Percentiles rank a stretch among this genome's conserved stretches.
These are phyloP conservation scores for Coremacera marginata DNA, from an alignment of 2,888 invertebrate genomes.

Conservation along the genomic window DNA sequence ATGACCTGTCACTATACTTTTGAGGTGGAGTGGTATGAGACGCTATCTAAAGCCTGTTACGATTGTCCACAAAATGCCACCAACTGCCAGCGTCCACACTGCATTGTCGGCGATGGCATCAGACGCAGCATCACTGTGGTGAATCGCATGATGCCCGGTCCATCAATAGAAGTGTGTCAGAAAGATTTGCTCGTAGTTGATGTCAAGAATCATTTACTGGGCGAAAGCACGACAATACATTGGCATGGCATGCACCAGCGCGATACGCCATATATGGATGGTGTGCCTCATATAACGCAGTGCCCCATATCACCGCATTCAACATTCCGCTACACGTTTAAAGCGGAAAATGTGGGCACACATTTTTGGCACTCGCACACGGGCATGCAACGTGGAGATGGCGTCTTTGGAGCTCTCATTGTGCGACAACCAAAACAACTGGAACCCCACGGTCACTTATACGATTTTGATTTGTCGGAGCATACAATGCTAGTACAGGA, in stretches of 20 bases:
- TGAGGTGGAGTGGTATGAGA: slow-evolving; percentile 81
- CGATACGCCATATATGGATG: slow-evolving; percentile 88
- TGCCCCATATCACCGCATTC: slow-evolving; percentile 84
- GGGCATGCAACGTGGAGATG: slow-evolving; percentile 89
- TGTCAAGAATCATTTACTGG: slow-evolving; percentile 82
- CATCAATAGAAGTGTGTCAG: slow-evolving; percentile 86
- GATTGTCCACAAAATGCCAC: slow-evolving; percentile 81
- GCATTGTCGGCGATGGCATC: slow-evolving; percentile 86
- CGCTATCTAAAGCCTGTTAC: slow-evolving; percentile 90
- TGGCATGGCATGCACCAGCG: slow-evolving; percentile 92
- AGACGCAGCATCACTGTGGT: slow-evolving; percentile 81
- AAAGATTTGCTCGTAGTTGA: slow-evolving; percentile 88
- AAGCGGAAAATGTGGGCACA: slow-evolving; percentile 81
- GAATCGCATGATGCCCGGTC: slow-evolving; percentile 90
- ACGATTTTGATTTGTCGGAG: slow-evolving; percentile 82
- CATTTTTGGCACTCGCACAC: slow-evolving; percentile 89
- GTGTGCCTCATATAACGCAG: slow-evolving; percentile 87
- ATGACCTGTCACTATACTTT: slow-evolving; percentile 77
- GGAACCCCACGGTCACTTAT: slow-evolving; percentile 77
- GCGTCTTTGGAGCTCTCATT: slow-evolving; percentile 83
- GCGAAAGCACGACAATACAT: slow-evolving; percentile 87
- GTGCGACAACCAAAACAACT: slow-evolving; percentile 76
- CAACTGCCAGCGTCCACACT: slow-evolving; percentile 84
- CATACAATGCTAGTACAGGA: slow-evolving; percentile 84
- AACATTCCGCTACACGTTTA: slow-evolving; percentile 82